Evolutionary conservation across 2,888 invertebrate genomes (phyloP).

Genomic region (Balanococcus diminutus): DNA sequence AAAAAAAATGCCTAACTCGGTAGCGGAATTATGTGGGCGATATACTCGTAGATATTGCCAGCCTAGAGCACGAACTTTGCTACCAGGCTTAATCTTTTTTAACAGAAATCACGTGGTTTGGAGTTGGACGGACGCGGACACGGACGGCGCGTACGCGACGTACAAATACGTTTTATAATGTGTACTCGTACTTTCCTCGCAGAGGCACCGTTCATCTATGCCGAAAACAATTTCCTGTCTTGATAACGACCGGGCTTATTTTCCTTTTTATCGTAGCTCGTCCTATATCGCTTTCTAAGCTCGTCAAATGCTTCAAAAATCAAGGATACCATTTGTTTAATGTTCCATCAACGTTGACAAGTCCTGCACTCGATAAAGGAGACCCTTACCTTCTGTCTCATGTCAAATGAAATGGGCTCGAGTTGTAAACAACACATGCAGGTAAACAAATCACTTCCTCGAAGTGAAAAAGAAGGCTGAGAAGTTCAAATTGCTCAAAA

Average conservation of each 20-base stretch:
- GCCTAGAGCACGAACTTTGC: constrained; percentile 36
- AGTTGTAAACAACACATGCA: neutral
- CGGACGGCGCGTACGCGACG: neutral
- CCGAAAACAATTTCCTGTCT: constrained; percentile 36
- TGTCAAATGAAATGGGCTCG: neutral
- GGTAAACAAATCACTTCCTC: neutral
- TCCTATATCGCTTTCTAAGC: neutral
- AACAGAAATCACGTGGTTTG: constrained; percentile 10
- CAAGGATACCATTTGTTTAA: neutral
- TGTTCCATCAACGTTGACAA: neutral
- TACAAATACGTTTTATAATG: no score
- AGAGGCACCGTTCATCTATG: neutral
- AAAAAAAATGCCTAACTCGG: neutral
- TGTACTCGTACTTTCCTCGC: no score
- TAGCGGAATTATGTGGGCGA: constrained; percentile 32
- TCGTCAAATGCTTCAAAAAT: neutral
- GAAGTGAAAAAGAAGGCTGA: no score
- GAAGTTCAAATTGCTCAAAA: no score
- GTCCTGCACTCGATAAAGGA: neutral
- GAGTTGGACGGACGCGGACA: no score
- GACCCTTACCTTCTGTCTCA: neutral
- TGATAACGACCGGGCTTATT: neutral
- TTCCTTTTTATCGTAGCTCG: neutral
- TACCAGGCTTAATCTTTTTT: constrained; percentile 24
- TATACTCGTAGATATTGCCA: neutral